Base-by-base conservation (phyloP, 2,797 vertebrate species). In the Valencia hispanica region DNA sequence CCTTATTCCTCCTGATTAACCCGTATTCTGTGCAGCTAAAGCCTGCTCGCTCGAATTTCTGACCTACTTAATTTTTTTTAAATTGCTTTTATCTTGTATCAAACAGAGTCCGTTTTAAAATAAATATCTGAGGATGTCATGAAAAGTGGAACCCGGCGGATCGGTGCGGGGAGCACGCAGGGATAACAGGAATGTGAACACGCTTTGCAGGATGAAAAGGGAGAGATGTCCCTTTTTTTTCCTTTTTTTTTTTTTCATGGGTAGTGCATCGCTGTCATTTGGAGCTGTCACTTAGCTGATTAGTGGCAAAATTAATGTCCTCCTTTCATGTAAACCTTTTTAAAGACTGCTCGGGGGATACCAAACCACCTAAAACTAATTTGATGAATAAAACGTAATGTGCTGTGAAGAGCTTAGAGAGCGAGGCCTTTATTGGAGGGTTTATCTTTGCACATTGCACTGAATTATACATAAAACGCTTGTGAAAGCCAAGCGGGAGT, bases 381-480 rank as follows among this genome's bases (percentile, higher is more conserved):
- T 94, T 94, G 93, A 94, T 93, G 94, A 95, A 94, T 95, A 93
- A 94, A 95, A 91, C 59, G 84, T 93, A 94, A 94, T 91, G 93
- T 81, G 85, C 86, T 91, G 74, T 94, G 91, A 95, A 94, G 93
- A 88, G 89, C 91, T 94, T 87, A 92, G 89, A 91, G 92, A 91
- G 85, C 68, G 74, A 73, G 57, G 92, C 86, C 91, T 83, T 90
- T 91, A 90, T 91, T 91, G 84, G 88, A 89, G 89, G 89, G 89
- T 92, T 95, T 93, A 94, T 94, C 92, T 93, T 83, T 55, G 81
- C 87, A 87, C 88, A 93, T 94, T 95, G 93, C 86, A 84, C 90
- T 96, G 78, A 95, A 95, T 95, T 94, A 94, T 94, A 94, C 94
- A 94, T 95, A 94, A 93, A 94, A 92, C 72, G 84, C 89, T 86